phyloP scores from a whole-genome alignment of 2,797 vertebrate species.

The Enteromius fasciolatus region DNA sequence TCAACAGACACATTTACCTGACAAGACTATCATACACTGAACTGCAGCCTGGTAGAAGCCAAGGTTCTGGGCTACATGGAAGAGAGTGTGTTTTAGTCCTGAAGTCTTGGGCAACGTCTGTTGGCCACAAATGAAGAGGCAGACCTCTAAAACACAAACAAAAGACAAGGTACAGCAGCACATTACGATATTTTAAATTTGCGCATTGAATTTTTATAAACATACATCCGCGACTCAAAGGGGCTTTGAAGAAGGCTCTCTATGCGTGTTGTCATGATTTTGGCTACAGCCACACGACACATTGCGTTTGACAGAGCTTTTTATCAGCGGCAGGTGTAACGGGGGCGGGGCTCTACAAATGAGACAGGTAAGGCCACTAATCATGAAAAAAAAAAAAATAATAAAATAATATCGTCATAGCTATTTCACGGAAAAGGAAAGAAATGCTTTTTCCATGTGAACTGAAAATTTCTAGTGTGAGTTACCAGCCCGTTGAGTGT shows the following conservation, averaged over 20 bases:
- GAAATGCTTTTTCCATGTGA: neutral
- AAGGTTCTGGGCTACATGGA: constrained; percentile 76
- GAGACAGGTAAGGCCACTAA: constrained; percentile 47
- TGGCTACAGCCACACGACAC: constrained; percentile 44
- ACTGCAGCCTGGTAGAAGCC: constrained; percentile 84
- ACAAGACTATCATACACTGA: constrained; percentile 80
- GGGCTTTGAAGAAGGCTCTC: constrained; percentile 71
- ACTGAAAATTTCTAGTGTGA: neutral
- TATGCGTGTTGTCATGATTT: constrained; percentile 63
- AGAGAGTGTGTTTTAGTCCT: constrained; percentile 50
- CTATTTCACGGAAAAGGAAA: neutral
- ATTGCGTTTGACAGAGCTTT: constrained; percentile 55
- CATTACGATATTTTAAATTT: no score
- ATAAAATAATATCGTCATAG: neutral
- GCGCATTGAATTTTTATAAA: neutral
- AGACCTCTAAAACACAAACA: constrained; percentile 70
- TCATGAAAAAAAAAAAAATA: constrained; percentile 9
- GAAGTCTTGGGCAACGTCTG: constrained; percentile 63
- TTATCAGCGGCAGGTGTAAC: constrained; percentile 74
- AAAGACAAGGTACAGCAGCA: neutral
- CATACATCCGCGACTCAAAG: constrained; percentile 69
- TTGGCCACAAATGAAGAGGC: constrained; percentile 69
- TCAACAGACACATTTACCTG: constrained; percentile 67
- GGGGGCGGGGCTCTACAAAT: constrained; percentile 65
- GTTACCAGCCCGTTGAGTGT: no score